Conservation (phyloP, 92 coral and sea anemone species). For the Siderastrea radians region DNA sequence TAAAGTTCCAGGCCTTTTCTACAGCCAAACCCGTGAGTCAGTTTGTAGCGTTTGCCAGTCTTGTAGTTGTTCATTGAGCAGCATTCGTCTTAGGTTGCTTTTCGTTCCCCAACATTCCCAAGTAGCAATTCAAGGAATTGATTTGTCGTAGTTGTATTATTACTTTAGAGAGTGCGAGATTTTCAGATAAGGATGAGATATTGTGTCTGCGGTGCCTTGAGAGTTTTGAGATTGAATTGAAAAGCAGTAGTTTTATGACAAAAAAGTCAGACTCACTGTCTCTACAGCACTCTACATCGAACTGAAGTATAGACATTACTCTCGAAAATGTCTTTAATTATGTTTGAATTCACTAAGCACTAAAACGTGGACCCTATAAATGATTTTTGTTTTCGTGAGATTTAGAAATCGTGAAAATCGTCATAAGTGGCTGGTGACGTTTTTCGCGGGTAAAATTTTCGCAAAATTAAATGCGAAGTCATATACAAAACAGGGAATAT, state of each 20-base stretch:
- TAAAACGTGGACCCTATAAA: neutral
- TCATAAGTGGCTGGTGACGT: too few species aligned
- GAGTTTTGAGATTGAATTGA: neutral
- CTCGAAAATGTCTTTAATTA: neutral
- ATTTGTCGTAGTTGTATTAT: neutral
- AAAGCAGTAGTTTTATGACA: neutral
- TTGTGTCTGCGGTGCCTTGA: neutral
- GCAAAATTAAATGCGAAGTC: too few species aligned
- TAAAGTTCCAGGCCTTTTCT: too few species aligned
- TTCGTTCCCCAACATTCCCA: too few species aligned
- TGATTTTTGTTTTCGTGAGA: too few species aligned
- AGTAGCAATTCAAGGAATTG: neutral
- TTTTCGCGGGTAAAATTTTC: too few species aligned
- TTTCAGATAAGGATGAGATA: neutral
- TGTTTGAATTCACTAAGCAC: neutral
- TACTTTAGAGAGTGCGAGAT: neutral
- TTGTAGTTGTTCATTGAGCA: too few species aligned
- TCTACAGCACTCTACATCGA: neutral
- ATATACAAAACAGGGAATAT: too few species aligned
- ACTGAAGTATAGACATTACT: neutral
- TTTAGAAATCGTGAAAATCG: neutral
- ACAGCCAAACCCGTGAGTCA: too few species aligned
- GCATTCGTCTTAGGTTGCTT: too few species aligned
- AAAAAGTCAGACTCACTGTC: neutral
- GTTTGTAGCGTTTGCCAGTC: too few species aligned